Evolutionary conservation across 2,888 invertebrate genomes (phyloP).

Genomic region (Parasteatoda lunata): DNA sequence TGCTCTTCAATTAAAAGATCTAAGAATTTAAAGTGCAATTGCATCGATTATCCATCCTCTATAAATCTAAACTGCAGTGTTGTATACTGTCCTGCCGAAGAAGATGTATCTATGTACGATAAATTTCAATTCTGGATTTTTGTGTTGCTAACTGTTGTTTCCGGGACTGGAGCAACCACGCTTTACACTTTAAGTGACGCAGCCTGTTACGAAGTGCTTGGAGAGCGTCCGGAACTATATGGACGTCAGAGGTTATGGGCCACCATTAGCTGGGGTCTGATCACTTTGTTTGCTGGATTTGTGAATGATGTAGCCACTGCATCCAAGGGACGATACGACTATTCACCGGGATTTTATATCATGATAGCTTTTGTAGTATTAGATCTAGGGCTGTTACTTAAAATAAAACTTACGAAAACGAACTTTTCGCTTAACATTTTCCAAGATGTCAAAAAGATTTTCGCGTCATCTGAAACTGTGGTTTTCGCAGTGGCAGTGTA

Average conservation of each 20-base stretch:
- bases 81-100: neutral
- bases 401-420: constrained; percentile 30
- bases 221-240: constrained; percentile 84
- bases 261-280: constrained; percentile 89
- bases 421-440: constrained; percentile 44
- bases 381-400: constrained; percentile 57
- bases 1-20: neutral
- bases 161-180: constrained; percentile 89
- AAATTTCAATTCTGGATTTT: constrained; percentile 84
- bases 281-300: constrained; percentile 84
- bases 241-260: constrained; percentile 92
- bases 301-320: constrained; percentile 80
- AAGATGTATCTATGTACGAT: constrained; percentile 20
- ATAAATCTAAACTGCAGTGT: neutral
- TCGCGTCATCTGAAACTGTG: constrained; percentile 36
- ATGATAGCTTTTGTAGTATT: constrained; percentile 35
- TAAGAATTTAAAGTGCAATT: constrained; percentile 8
- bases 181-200: constrained; percentile 91
- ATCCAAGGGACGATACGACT: neutral
- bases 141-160: constrained; percentile 82
- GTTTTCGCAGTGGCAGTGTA: constrained; percentile 60
- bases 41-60: neutral
- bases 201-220: constrained; percentile 88
- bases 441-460: constrained; percentile 56
- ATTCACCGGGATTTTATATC: constrained; percentile 66